Conservation (phyloP, 2,113 vertebrate species). For the Dromiciops gliroides region DNA sequence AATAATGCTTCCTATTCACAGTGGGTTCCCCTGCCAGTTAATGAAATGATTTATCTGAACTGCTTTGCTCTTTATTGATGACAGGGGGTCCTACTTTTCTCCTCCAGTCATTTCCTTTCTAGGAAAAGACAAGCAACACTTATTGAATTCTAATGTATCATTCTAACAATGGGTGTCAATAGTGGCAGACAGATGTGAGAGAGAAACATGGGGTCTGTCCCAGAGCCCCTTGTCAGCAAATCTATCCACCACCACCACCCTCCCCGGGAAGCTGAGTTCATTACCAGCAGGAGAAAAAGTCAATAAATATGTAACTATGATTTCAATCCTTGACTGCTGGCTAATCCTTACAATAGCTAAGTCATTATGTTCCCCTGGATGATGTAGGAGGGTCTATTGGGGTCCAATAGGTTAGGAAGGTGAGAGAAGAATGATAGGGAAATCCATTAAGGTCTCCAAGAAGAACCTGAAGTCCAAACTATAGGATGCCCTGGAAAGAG, state of each 20-base stretch:
- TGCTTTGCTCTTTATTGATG: constrained; percentile 36
- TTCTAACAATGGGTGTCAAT: background rate
- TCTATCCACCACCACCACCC: background rate
- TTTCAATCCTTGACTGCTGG: constrained; percentile 60
- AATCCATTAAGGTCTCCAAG: background rate
- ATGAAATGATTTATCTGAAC: constrained; percentile 66
- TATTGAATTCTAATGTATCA: constrained; percentile 65
- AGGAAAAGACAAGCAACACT: constrained; percentile 30
- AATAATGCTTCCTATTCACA: constrained; percentile 44
- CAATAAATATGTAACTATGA: constrained; percentile 59
- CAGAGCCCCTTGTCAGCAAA: constrained; percentile 53
- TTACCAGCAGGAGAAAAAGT: constrained; percentile 60
- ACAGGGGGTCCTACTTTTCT: constrained; percentile 12
- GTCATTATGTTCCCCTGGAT: background rate
- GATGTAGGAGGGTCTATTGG: background rate
- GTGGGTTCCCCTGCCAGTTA: constrained; percentile 44
- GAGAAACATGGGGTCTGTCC: background rate
- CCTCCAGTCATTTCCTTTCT: constrained; percentile 22
- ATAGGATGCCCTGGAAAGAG: background rate
- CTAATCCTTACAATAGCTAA: background rate
- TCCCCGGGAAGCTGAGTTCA: constrained; percentile 68
- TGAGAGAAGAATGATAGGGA: background rate
- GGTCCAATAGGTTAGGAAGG: background rate
- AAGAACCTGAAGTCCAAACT: background rate
- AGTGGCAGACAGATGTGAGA: constrained; percentile 50